Percentiles rank a stretch among this genome's conserved stretches.
phyloP scores from a whole-genome alignment of 2,113 vertebrate species.

The Dryoscopus gambensis region DNA sequence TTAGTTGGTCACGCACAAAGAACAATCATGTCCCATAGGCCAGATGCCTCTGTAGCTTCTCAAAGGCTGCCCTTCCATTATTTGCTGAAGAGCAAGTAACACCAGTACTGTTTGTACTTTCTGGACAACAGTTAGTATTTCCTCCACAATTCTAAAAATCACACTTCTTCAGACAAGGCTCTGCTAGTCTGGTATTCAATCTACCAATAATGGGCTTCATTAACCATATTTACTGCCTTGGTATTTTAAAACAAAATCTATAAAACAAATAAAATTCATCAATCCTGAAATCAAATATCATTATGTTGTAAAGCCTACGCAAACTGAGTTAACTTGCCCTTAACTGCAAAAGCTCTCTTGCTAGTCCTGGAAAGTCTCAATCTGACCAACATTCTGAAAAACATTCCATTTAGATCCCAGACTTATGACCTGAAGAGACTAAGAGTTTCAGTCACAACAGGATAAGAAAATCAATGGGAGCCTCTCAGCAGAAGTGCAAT shows the following conservation, averaged over 20 bases:
- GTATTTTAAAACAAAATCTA: not conserved
- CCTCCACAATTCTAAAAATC: not conserved
- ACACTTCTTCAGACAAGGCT: not conserved
- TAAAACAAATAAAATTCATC: not conserved
- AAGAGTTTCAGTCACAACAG: not conserved
- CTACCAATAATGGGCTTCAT: not conserved
- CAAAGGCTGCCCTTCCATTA: not conserved
- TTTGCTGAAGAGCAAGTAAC: not conserved
- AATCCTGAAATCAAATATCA: not conserved
- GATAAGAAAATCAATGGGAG: not conserved
- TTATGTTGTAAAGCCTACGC: not conserved
- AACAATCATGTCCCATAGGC: not conserved
- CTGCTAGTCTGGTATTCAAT: not conserved
- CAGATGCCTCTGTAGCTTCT: not conserved
- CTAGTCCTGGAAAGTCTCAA: not conserved
- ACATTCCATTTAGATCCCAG: not conserved
- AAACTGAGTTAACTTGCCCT: not conserved
- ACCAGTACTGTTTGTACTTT: not conserved
- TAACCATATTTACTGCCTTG: not conserved
- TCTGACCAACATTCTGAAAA: not conserved
- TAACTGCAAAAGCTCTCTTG: not conserved
- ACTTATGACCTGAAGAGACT: not conserved
- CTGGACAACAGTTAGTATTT: not conserved
- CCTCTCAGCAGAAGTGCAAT: not conserved
- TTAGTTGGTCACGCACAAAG: not conserved